Conservation (phyloP, 2,888 invertebrate species). For the Drosophila ustulata region DNA sequence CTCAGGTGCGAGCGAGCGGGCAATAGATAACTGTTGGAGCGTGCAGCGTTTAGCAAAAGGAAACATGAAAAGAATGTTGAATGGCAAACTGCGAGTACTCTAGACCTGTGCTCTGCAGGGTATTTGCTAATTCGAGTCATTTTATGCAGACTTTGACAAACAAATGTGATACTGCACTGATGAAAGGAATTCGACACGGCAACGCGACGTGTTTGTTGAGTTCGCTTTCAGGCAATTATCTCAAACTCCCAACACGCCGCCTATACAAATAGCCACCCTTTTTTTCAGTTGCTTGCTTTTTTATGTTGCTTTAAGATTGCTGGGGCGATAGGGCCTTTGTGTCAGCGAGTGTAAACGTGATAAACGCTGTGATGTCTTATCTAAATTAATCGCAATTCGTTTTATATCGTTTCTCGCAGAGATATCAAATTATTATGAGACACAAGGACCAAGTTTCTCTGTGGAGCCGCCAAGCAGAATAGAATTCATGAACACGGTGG, state of each 20-base stretch:
- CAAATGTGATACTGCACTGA: slow-evolving; percentile 25
- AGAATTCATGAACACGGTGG: slow-evolving; percentile 87
- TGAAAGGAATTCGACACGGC: slow-evolving; percentile 36
- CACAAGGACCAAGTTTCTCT: slow-evolving; percentile 86
- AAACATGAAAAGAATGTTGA: not conserved
- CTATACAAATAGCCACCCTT: slow-evolving; percentile 38
- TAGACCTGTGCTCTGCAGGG: not conserved
- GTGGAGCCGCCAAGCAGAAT: slow-evolving; percentile 86
- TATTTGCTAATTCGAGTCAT: slow-evolving; percentile 6
- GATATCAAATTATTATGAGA: slow-evolving; percentile 86
- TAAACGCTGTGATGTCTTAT: slow-evolving; percentile 31
- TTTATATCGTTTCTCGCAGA: slow-evolving; percentile 43
- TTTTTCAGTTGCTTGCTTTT: slow-evolving; percentile 12
- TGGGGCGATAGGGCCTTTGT: slow-evolving; percentile 21
- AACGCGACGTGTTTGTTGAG: slow-evolving; percentile 48
- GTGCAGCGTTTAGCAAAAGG: not conserved
- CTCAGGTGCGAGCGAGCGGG: not conserved
- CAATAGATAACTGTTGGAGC: not conserved
- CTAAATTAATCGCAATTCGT: slow-evolving; percentile 18
- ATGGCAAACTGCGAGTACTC: not conserved
- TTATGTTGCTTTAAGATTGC: slow-evolving; percentile 15
- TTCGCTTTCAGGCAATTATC: slow-evolving; percentile 60
- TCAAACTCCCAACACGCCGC: slow-evolving; percentile 50
- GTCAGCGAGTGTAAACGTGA: slow-evolving; percentile 25
- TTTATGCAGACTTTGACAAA: slow-evolving; percentile 7